phyloP scores from a whole-genome alignment of 2,113 vertebrate species.

The Reinhardtius hippoglossoides region DNA sequence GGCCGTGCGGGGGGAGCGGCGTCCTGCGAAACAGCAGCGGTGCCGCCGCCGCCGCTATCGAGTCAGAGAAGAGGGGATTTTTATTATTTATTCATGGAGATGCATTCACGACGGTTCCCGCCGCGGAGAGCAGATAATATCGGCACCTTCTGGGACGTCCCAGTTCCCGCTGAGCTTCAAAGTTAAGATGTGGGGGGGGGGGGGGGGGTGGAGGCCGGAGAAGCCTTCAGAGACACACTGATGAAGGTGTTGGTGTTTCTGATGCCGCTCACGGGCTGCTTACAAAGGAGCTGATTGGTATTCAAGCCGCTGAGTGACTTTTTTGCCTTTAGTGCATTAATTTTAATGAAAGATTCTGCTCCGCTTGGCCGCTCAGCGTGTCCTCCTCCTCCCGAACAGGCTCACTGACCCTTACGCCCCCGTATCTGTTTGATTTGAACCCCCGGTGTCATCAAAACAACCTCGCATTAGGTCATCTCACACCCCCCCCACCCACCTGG shows the following conservation, averaged over 20 bases:
- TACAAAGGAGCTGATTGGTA: constrained; percentile 49
- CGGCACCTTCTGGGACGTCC: constrained; percentile 33
- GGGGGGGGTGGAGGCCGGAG: background rate
- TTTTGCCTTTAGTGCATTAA: constrained; percentile 65
- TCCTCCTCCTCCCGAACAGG: constrained; percentile 25
- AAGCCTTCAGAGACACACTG: constrained; percentile 21
- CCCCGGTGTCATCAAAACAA: constrained; percentile 5
- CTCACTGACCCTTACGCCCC: constrained; percentile 27
- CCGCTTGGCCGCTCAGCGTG: constrained; percentile 37
- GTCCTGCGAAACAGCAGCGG: background rate
- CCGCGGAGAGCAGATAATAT: background rate
- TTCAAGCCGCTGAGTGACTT: constrained; percentile 50
- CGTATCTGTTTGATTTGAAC: constrained; percentile 38
- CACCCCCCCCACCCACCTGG: background rate
- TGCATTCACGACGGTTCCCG: constrained; percentile 11
- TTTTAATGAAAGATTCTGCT: constrained; percentile 71
- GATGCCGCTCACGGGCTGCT: constrained; percentile 35
- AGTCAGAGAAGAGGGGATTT: constrained; percentile 18
- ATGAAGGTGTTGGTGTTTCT: constrained; percentile 36
- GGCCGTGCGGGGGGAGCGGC: too few relatives aligned
- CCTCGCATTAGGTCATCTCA: background rate
- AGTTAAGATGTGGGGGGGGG: background rate
- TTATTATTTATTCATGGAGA: constrained; percentile 63
- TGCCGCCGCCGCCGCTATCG: background rate
- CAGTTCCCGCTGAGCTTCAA: background rate